Percentiles rank a stretch among this genome's conserved stretches.
Conservation (phyloP, 2,888 invertebrate species). For the Drosophila multiciliata region DNA sequence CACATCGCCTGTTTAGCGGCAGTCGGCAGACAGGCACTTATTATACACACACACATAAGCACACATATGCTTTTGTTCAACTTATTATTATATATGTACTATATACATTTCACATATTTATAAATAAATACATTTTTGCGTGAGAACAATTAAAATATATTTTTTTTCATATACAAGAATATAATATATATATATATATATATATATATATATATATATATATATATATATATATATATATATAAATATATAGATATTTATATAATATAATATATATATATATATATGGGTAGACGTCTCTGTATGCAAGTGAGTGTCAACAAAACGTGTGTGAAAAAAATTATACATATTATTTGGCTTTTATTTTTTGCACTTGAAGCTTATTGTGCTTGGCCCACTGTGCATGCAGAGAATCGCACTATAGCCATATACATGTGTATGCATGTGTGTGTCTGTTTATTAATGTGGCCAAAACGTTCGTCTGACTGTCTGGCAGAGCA, state of each 20-base stretch:
- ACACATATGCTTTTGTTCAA: conserved; percentile 58
- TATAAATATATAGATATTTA: not conserved
- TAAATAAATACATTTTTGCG: conserved; percentile 73
- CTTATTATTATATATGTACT: conserved; percentile 26
- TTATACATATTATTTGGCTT: conserved; percentile 4
- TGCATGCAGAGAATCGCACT: conserved; percentile 48
- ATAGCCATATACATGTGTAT: conserved; percentile 5
- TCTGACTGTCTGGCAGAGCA: conserved; percentile 70
- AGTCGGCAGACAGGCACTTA: conserved; percentile 68
- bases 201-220: not conserved
- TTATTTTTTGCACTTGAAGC: conserved; percentile 62
- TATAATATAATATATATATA: conserved; percentile 9
- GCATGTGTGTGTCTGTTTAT: conserved; percentile 34
- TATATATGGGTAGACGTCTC: conserved; percentile 9
- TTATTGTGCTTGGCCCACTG: conserved; percentile 66
- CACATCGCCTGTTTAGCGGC: conserved; percentile 64
- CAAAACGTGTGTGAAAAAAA: conserved; percentile 31
- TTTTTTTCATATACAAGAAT: not conserved
- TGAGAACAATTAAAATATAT: conserved; percentile 70
- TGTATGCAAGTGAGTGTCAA: conserved; percentile 38
- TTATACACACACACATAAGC: conserved; percentile 44
- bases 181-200: not conserved
- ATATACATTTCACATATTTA: conserved; percentile 64
- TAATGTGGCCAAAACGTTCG: conserved; percentile 49
- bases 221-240: not conserved